A percentile compares a stretch with the other conserved stretches of the same genome.
Conservation (phyloP, 2,888 invertebrate species). For the Eurois occulta region DNA sequence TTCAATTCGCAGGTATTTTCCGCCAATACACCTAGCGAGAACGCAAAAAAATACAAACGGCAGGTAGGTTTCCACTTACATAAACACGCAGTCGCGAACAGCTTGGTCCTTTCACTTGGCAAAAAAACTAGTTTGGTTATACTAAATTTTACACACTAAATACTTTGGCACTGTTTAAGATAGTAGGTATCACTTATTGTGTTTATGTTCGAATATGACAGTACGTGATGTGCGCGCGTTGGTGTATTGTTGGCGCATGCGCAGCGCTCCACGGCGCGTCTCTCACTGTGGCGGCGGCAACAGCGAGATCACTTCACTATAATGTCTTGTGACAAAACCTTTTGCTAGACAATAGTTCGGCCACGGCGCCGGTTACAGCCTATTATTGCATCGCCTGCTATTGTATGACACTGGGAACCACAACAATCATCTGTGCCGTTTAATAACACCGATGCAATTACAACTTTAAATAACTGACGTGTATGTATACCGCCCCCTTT, state of each 20-base stretch:
- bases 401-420: constrained; percentile 40
- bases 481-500: constrained; percentile 64
- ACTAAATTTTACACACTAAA: constrained; percentile 73
- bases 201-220: constrained; percentile 50
- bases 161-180: constrained; percentile 77
- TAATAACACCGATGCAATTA: constrained; percentile 37
- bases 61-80: constrained; percentile 81
- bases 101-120: constrained; percentile 76
- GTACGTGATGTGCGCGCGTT: constrained; percentile 58
- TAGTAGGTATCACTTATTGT: constrained; percentile 68
- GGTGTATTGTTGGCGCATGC: constrained; percentile 79
- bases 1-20: constrained; percentile 65
- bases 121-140: constrained; percentile 70
- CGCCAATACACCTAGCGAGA: constrained; percentile 43
- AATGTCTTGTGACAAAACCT: constrained; percentile 66
- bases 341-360: constrained; percentile 61
- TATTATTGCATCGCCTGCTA: constrained; percentile 53
- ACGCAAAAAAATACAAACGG: constrained; percentile 64
- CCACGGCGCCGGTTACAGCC: constrained; percentile 42
- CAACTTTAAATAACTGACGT: constrained; percentile 27
- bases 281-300: constrained; percentile 78
- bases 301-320: constrained; percentile 74
- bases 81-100: constrained; percentile 72
- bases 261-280: constrained; percentile 84
- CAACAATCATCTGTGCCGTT: constrained; percentile 25